Evolutionary conservation across 2,113 vertebrate species (phyloP).

Genomic region (Passer domesticus): DNA sequence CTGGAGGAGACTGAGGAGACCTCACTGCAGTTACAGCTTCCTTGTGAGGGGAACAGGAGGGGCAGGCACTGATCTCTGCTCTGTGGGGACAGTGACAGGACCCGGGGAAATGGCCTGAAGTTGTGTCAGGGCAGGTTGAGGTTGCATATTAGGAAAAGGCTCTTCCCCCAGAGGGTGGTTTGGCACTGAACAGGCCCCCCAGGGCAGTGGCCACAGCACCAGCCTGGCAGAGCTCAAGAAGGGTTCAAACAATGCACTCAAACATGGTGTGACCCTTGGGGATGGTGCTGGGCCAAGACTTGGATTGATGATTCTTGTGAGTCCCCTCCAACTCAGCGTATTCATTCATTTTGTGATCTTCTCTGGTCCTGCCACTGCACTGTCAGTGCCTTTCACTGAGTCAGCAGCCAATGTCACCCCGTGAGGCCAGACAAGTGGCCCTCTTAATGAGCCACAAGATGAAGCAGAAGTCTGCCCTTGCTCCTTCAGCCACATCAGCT

Average conservation of each 20-base stretch:
- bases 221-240: not conserved
- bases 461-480: not conserved
- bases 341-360: not conserved
- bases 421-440: accelerated
- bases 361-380: not conserved
- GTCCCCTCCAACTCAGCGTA: not conserved
- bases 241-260: accelerated
- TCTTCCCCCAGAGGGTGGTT: accelerated
- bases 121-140: not conserved
- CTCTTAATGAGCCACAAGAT: not conserved
- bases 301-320: not conserved
- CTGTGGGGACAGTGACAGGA: not conserved
- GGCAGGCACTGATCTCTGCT: not conserved
- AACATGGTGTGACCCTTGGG: too few species aligned
- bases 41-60: accelerated
- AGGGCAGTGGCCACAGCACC: not conserved
- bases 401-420: accelerated
- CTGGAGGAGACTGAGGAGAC: not conserved
- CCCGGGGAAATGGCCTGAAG: accelerated
- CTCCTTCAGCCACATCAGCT: not conserved
- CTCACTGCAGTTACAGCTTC: accelerated
- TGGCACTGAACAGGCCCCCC: not conserved
- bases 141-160: accelerated
- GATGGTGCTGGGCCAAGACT: not conserved
- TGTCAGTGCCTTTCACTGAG: not conserved